Evolutionary conservation across 2,113 vertebrate genomes (phyloP).

Genomic region (Micronycteris hirsuta): DNA sequence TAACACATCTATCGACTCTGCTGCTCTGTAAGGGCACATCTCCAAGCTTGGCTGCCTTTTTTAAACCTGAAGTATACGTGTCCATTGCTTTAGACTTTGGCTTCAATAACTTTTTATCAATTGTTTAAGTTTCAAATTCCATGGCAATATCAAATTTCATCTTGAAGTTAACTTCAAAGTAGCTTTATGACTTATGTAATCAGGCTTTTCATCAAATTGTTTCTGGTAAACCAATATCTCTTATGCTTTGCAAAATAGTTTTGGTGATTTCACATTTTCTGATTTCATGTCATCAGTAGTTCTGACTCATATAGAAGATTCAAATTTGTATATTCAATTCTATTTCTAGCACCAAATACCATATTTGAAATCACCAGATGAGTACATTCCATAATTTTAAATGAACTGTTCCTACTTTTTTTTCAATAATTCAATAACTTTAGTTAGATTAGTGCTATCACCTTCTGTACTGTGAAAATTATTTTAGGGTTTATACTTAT

Average conservation of each 20-base stretch:
- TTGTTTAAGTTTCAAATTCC: conserved; percentile 15
- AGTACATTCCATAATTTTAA: background rate
- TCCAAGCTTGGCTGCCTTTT: background rate
- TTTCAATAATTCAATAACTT: background rate
- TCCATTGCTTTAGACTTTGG: background rate
- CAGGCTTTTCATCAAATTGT: background rate
- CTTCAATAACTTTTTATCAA: background rate
- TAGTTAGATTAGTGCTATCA: background rate
- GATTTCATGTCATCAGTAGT: background rate
- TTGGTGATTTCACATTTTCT: background rate
- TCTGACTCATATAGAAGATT: background rate
- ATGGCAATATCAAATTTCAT: conserved; percentile 19
- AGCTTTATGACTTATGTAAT: background rate
- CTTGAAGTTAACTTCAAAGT: background rate
- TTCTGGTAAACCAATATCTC: background rate
- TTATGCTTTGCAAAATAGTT: background rate
- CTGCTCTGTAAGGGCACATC: background rate
- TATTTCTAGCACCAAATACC: background rate
- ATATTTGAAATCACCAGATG: background rate
- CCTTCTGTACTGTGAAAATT: background rate
- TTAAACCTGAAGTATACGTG: conserved; percentile 27
- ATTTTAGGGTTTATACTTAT: background rate
- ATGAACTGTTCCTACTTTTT: background rate
- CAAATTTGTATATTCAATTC: background rate
- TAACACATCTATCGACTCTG: background rate